Base-by-base conservation (phyloP, 2,113 vertebrate species). In the Lepus americanus region DNA sequence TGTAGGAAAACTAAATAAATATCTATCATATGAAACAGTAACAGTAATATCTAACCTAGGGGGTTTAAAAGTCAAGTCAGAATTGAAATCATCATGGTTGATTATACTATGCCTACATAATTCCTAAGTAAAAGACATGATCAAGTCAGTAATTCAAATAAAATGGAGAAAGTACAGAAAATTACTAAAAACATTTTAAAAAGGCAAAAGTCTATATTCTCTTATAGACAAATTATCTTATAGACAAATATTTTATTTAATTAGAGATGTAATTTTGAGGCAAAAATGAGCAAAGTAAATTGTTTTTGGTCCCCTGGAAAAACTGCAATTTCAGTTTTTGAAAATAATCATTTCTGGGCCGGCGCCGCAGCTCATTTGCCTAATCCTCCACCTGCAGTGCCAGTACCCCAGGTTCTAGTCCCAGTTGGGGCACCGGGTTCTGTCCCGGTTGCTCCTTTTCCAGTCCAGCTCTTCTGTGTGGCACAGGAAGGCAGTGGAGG, bases 141-240 rank as follows among this genome's bases (percentile, higher is more conserved):
- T 92, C 14, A 72, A 67, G 31, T 44, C 66, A 33, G 16, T 67
- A 89, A 49, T 89, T 81, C 44, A 23, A 44, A 97, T 87, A 73
- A 17, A 91, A n/a, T 11, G 2, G 1, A 31, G 36, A 44, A 88
- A 31, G 2, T 27, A 91, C 11, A 88, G 8, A 31, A 31, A 55
- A 63, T 33, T 69, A 23, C 44, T 44, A 74, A 86, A 39, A 31
- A 17, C 31, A 39, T 89, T 89, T 78, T 44, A 44, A 39, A 92
- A 94, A 55, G 2, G 17, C 1, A 93, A 89, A 66, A 92, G 9
- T 76, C 17, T 87, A 6, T 77, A 36, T 83, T 82, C 1, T 86
- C 5, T 55, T 77, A 13, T 82, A 81, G 51, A 44, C 44, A 44
- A 44, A 44, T 44, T 44, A 6, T 44, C 44, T 44, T 44, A 44